Evolutionary conservation across 2,888 invertebrate genomes (phyloP), one percentile per base, ranked within the genome.

Genomic region (Emmelina monodactyla): DNA sequence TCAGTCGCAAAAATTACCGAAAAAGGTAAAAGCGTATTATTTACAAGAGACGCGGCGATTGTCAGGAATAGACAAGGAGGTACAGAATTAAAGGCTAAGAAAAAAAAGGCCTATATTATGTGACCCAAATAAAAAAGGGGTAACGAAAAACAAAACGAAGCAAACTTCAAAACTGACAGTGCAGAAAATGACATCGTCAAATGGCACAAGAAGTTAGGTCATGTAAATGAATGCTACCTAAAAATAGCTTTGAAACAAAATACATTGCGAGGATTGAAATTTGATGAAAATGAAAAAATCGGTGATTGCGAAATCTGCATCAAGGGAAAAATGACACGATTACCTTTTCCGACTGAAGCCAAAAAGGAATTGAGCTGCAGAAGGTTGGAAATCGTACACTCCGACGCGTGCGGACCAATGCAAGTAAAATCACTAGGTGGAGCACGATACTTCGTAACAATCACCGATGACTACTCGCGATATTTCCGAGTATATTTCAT

Each of bases 331-430:
- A 6, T 33, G 12, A 16, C 28, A 9, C 7, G 11, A 11, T 2
- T 34, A 28, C 34, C 34, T 12, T 16, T 14, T 12, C 6, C 14
- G 9, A 14, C 14, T 3, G 3, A 19, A 10, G 6, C 2, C 2
- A 14, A 13, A 13, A 6, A 14, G 4, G n/a, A n/a, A n/a, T n/a
- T n/a, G n/a, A 25, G 34, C 16, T 16, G 9, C 6, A 22, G 32
- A 36, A 9, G 6, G n/a, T 28, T 37, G 7, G 16, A 38, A 10
- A 36, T 41, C n/a, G 16, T 41, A n/a, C 25, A 25, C 25, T n/a
- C n/a, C n/a, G 25, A 25, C 25, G 25, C 11, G 25, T 25, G 25
- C n/a, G 25, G 25, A 3, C 25, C 25, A 25, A 7, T 25, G 3
- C n/a, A 4, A 10, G n/a, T 3, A 3, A 11, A 25, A 25, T 25